Evolutionary conservation across 2,113 vertebrate species (phyloP).

Genomic region (Eptesicus fuscus): DNA sequence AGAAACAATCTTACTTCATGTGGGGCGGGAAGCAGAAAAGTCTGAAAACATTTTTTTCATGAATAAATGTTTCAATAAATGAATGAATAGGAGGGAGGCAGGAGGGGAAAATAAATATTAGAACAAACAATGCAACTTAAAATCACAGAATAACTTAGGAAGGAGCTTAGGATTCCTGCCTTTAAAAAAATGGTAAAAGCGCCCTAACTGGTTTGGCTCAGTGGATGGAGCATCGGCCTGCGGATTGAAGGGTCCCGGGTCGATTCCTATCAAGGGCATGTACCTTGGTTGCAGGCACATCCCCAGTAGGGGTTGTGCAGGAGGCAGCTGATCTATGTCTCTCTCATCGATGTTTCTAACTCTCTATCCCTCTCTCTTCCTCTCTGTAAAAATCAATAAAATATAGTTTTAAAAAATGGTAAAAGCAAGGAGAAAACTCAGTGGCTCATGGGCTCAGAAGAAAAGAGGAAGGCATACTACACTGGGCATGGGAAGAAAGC

Average conservation of each 20-base stretch:
- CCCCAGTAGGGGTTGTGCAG: too few relatives aligned
- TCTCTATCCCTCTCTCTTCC: too few relatives aligned
- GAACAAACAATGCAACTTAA: conserved; percentile 33
- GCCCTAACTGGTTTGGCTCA: too few relatives aligned
- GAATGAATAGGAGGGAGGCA: not conserved
- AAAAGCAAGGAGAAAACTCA: conserved; percentile 14
- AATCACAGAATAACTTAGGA: not conserved
- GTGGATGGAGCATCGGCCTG: too few relatives aligned
- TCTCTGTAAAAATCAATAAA: too few relatives aligned
- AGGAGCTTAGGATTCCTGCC: not conserved
- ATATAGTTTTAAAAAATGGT: not conserved
- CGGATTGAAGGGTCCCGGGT: too few relatives aligned
- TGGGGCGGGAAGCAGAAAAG: not conserved
- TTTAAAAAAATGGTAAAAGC: not conserved
- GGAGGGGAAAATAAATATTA: conserved; percentile 30
- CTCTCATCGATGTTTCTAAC: too few relatives aligned
- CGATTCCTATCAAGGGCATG: too few relatives aligned
- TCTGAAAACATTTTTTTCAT: not conserved
- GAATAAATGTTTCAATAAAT: conserved; percentile 45
- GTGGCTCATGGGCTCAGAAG: not conserved
- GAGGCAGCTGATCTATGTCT: too few relatives aligned
- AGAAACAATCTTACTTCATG: not conserved
- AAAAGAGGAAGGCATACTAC: not conserved
- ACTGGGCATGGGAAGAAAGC: not conserved
- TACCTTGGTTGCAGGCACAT: too few relatives aligned